Conservation (phyloP, 2,113 vertebrate species). For the Albula glossodonta region DNA sequence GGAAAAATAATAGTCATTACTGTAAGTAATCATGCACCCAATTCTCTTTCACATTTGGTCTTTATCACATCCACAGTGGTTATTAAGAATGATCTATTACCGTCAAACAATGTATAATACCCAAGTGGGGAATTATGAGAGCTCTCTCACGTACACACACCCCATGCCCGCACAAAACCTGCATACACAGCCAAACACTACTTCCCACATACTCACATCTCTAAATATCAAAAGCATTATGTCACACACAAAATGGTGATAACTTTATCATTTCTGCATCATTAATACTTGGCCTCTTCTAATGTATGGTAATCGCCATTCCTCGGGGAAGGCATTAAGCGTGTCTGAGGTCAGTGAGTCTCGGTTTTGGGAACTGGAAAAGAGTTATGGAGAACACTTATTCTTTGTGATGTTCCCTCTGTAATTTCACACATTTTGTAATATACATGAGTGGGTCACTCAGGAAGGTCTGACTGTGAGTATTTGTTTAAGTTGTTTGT, state of each 20-base stretch:
- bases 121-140: neutral
- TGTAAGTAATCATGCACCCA: neutral
- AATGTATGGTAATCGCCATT: neutral
- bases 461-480: neutral
- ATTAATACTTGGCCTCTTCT: slow-evolving; percentile 16
- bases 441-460: slow-evolving; percentile 29
- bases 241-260: slow-evolving; percentile 28
- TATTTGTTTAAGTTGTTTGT: slow-evolving; percentile 15
- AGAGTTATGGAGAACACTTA: neutral
- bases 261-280: slow-evolving; percentile 36
- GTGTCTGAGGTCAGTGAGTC: slow-evolving; percentile 28
- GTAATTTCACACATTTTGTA: slow-evolving; percentile 40
- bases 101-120: neutral
- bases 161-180: too few relatives aligned
- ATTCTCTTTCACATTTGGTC: neutral
- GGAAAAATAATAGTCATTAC: neutral
- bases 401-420: neutral
- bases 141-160: neutral
- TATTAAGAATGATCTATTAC: neutral
- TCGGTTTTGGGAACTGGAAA: neutral
- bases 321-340: slow-evolving; percentile 21
- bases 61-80: neutral
- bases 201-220: neutral
- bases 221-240: slow-evolving; percentile 1
- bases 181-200: neutral